These are phyloP conservation scores for Rhyacichthys aspro DNA, from an alignment of 2,797 vertebrate genomes.

Conservation along the genomic window DNA sequence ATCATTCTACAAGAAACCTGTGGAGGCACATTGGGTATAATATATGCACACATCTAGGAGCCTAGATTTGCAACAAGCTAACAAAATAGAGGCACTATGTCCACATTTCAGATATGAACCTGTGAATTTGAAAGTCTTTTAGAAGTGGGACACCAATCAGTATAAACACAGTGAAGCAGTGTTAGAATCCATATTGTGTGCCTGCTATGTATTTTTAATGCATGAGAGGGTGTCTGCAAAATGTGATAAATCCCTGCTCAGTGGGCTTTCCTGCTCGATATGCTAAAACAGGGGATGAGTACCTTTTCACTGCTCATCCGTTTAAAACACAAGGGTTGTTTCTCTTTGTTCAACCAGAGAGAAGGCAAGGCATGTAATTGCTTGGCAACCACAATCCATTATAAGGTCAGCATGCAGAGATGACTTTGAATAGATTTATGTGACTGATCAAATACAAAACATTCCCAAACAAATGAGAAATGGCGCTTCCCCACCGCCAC, in stretches of 20 bases:
- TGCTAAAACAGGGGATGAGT: constrained; percentile 67
- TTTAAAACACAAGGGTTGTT: constrained; percentile 73
- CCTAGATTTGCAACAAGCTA: constrained; percentile 28
- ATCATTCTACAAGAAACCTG: constrained; percentile 35
- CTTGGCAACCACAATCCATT: constrained; percentile 78
- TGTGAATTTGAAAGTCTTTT: constrained; percentile 38
- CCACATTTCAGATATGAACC: constrained; percentile 43
- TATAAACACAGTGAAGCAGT: constrained; percentile 40
- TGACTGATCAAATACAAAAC: constrained; percentile 76
- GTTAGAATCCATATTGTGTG: constrained; percentile 27
- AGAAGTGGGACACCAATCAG: constrained; percentile 55
- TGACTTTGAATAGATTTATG: constrained; percentile 77
- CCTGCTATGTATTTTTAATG: constrained; percentile 43
- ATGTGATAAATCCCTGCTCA: constrained; percentile 70
- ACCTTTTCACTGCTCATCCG: constrained; percentile 74
- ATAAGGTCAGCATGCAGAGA: constrained; percentile 74
- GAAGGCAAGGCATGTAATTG: constrained; percentile 76
- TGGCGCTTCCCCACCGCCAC: constrained; percentile 46
- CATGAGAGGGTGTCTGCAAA: constrained; percentile 62
- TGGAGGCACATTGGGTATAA: constrained; percentile 32
- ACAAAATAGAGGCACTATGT: constrained; percentile 46
- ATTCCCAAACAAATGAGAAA: constrained; percentile 64
- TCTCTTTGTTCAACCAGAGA: constrained; percentile 71
- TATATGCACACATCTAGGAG: constrained; percentile 25
- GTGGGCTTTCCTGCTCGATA: constrained; percentile 69